These are phyloP conservation scores for Drosophila infuscata DNA, from an alignment of 2,888 invertebrate species.

Conservation along the genomic window DNA sequence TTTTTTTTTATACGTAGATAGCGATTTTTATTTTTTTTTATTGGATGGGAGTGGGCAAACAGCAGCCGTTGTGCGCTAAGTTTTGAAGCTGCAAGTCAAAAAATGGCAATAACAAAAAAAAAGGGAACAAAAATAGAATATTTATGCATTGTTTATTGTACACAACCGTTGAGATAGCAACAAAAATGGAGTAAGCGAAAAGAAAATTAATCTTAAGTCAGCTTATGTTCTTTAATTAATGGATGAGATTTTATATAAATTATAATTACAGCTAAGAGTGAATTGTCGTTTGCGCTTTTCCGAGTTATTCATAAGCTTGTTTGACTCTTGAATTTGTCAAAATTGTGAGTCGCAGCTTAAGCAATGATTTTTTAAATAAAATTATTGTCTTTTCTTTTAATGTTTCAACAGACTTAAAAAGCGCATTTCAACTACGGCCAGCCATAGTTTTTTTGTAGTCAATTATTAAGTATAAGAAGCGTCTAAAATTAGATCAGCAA, in stretches of 20 bases:
- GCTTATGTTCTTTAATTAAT: slow-evolving; percentile 59
- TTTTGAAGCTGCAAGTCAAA: slow-evolving; percentile 72
- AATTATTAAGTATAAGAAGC: slow-evolving; percentile 29
- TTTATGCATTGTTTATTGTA: slow-evolving; percentile 41
- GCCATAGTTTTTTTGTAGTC: slow-evolving; percentile 12
- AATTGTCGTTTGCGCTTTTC: slow-evolving; percentile 46
- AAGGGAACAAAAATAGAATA: slow-evolving; percentile 33
- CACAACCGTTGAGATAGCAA: slow-evolving; percentile 48
- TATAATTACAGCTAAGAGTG: slow-evolving; percentile 53
- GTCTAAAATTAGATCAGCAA: slow-evolving; percentile 55
- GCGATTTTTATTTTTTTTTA: slow-evolving; percentile 10
- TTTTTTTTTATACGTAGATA: slow-evolving; percentile 14
- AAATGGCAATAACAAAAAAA: slow-evolving; percentile 54
- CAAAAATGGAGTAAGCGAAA: slow-evolving; percentile 50
- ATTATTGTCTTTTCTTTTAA: background rate
- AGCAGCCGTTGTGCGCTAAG: slow-evolving; percentile 69
- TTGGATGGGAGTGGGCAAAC: slow-evolving; percentile 52
- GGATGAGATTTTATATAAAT: slow-evolving; percentile 56
- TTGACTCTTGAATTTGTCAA: background rate
- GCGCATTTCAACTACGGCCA: slow-evolving; percentile 30
- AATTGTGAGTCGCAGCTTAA: background rate
- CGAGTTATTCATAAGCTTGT: slow-evolving; percentile 4
- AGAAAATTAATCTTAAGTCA: slow-evolving; percentile 67
- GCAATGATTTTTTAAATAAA: background rate
- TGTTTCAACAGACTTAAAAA: background rate